Evolutionary conservation across 2,797 vertebrate species (phyloP).

Genomic region (Hydrolagus colliei): DNA sequence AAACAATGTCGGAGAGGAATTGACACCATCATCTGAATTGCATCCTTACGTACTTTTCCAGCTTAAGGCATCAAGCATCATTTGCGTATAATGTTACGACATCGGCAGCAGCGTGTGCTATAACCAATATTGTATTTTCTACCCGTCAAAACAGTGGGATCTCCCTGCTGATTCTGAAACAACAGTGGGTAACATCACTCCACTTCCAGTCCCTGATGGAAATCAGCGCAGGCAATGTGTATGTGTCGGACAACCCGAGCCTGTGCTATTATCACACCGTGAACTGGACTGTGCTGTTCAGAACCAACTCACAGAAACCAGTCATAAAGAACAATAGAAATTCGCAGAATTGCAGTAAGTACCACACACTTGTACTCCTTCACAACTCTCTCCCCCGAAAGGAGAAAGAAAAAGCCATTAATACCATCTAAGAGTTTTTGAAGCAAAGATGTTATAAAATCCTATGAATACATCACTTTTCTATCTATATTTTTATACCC

Average conservation of each 20-base stretch:
- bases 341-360: constrained; percentile 88
- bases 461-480: no score
- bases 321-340: constrained; percentile 80
- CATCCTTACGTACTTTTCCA: no score
- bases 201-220: constrained; percentile 87
- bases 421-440: no score
- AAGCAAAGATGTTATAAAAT: no score
- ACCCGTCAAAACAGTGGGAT: constrained; percentile 63
- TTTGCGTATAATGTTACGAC: neutral
- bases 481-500: no score
- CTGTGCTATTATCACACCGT: constrained; percentile 93
- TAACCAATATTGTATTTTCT: constrained; percentile 5
- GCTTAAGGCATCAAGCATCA: no score
- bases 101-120: neutral
- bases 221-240: constrained; percentile 94
- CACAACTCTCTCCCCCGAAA: no score
- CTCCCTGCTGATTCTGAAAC: constrained; percentile 88
- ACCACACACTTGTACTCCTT: neutral
- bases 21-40: no score
- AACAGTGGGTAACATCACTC: constrained; percentile 83
- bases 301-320: constrained; percentile 74
- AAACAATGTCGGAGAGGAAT: no score
- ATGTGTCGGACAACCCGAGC: constrained; percentile 91
- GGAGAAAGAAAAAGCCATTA: no score
- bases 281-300: constrained; percentile 91